Evolutionary conservation across 1,140 invertebrate genomes (phyloP).

Genomic region (Drosophila asahinai): DNA sequence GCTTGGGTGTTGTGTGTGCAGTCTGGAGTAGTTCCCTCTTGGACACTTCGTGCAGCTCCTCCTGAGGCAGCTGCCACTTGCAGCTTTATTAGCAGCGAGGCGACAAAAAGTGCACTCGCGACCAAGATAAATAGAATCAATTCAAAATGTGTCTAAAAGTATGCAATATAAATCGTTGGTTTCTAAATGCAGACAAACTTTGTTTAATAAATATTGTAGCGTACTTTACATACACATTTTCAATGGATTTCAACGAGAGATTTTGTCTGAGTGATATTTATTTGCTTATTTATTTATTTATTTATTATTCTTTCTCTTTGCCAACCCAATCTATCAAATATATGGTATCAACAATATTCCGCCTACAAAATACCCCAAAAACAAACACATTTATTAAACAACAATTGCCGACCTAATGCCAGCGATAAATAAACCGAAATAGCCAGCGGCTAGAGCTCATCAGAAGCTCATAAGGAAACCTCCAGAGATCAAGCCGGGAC

Average conservation of each 20-base stretch:
- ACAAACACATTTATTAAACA: not conserved
- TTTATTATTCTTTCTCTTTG: not conserved
- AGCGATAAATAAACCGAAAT: slow-evolving; percentile 42
- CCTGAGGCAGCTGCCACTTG: slow-evolving; percentile 23
- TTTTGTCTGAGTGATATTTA: not conserved
- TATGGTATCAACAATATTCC: not conserved
- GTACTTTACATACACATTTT: not conserved
- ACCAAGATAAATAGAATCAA: not conserved
- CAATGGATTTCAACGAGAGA: not conserved
- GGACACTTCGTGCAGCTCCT: slow-evolving; percentile 5
- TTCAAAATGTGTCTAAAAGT: not conserved
- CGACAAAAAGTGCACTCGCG: not conserved
- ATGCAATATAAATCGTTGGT: not conserved
- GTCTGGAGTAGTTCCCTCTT: not conserved
- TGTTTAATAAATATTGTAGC: not conserved
- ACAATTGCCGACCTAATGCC: not conserved
- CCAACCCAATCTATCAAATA: not conserved
- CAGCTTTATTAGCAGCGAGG: slow-evolving; percentile 49
- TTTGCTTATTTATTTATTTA: not conserved
- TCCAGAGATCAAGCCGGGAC: not conserved
- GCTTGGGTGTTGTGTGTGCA: not conserved
- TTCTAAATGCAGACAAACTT: too few species aligned
- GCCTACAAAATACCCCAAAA: not conserved
- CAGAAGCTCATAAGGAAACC: slow-evolving; percentile 15
- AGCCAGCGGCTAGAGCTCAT: slow-evolving; percentile 21